Evolutionary conservation across 2,113 vertebrate species (phyloP).

Genomic region (Nematolebias whitei): DNA sequence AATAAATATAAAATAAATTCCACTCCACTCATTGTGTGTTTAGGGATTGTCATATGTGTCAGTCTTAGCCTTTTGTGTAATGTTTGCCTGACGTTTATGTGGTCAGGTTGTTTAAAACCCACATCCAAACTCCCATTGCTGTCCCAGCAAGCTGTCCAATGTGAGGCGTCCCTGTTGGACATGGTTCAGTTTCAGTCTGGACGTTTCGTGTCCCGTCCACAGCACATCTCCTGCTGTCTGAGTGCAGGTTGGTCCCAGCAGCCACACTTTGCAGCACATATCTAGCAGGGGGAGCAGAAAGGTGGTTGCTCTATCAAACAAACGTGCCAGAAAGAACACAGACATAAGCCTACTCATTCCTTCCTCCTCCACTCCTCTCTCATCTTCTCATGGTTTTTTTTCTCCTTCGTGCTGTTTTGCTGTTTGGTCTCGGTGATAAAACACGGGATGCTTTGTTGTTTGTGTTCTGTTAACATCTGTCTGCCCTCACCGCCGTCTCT

Average conservation of each 20-base stretch:
- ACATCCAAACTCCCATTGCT: background rate
- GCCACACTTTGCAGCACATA: slow-evolving; percentile 34
- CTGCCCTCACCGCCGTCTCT: slow-evolving; percentile 31
- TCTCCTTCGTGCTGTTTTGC: slow-evolving; percentile 23
- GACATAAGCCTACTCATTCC: slow-evolving; percentile 44
- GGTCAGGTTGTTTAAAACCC: background rate
- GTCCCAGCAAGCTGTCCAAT: background rate
- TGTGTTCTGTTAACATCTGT: slow-evolving; percentile 61
- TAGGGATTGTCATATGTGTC: too few species aligned
- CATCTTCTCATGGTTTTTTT: slow-evolving; percentile 34
- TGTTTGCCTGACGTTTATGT: background rate
- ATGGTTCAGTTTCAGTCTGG: slow-evolving; percentile 13
- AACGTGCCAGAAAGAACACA: background rate
- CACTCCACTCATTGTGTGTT: too few species aligned
- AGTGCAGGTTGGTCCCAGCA: slow-evolving; percentile 28
- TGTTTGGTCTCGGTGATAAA: slow-evolving; percentile 48
- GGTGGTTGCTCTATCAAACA: too few species aligned
- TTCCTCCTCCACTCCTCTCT: slow-evolving; percentile 39
- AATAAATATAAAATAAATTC: too few species aligned
- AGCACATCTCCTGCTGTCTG: slow-evolving; percentile 16
- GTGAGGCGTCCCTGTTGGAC: background rate
- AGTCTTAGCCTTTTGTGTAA: too few species aligned
- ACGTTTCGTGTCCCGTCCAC: slow-evolving; percentile 38
- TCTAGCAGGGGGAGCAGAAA: too few species aligned
- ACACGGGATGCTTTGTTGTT: slow-evolving; percentile 49